Evolutionary conservation across 2,797 vertebrate species (phyloP).

Genomic region (Chloroceryle inda): DNA sequence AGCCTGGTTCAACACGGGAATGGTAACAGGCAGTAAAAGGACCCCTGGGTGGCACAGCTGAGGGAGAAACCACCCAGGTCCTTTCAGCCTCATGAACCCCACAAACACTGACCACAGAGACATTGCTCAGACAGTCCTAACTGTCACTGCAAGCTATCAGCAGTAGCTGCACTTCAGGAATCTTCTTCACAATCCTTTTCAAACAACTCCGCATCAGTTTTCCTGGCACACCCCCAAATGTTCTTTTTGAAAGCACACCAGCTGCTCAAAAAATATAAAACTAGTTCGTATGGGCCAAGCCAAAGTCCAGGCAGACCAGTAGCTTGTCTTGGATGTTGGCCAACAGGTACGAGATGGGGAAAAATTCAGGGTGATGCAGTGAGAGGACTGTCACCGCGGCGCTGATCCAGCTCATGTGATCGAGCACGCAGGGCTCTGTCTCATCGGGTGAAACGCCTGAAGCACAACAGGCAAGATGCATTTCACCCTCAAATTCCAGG

Average conservation of each 20-base stretch:
- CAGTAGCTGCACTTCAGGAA: not conserved
- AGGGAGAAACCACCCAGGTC: not conserved
- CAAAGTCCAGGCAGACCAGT: not conserved
- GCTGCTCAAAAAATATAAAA: not conserved
- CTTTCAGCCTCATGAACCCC: not conserved
- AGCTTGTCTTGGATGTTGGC: not conserved
- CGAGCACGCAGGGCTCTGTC: conserved; percentile 51
- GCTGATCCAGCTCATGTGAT: conserved; percentile 23
- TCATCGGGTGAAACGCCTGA: conserved; percentile 69
- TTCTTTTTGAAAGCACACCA: not conserved
- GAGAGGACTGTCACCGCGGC: not conserved
- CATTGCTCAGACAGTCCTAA: not conserved
- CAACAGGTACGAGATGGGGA: not conserved
- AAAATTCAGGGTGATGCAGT: not conserved
- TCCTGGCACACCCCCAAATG: not conserved
- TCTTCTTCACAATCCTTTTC: not conserved
- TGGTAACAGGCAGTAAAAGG: not conserved
- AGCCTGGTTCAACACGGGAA: not conserved
- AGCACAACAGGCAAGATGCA: conserved; percentile 68
- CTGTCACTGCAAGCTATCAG: not conserved
- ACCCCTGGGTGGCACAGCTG: not conserved
- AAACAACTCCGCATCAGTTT: not conserved
- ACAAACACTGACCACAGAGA: not conserved
- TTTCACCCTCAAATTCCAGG: conserved; percentile 75
- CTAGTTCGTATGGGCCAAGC: not conserved